Base-by-base conservation (phyloP, 2,888 invertebrate genomes). In the Pammene fasciana region DNA sequence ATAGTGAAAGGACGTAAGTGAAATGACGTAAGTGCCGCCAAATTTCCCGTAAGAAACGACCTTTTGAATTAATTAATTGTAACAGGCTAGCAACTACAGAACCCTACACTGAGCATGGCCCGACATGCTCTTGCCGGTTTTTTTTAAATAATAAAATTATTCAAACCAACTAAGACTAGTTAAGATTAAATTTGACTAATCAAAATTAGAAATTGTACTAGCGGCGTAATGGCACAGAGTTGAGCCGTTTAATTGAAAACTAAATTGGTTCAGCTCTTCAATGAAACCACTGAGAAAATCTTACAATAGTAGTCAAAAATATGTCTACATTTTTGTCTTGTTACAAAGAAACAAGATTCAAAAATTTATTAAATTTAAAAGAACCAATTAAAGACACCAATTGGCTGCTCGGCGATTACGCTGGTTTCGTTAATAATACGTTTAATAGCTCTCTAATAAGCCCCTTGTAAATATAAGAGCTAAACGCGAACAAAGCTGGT, bases 401-500 rank as follows among this genome's bases (percentile, higher is more conserved):
- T 77, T 78, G 74, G 75, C 70, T 59, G 67, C 66, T 52, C 76
- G 75, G 78, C 82, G 81, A 82, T 82, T 80, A 82, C 78, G 72
- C 71, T 76, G 75, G 74, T 76, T 79, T 76, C 73, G 75, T 78
- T 80, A 78, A 78, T 82, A 82, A 80, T 78, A 78, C 79, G 74
- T 80, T 81, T 82, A 84, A 84, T 82, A 78, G 79, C 77, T 75
- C 74, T 78, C 78, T 85, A 86, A 86, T 86, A 85, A 82, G 80
- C 80, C 79, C 75, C 80, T 83, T 84, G 84, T 86, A 84, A 81
- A 76, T 76, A 70, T 80, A 81, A 82, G 78, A 75, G 78, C 73
- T 67, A 73, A 78, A 78, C 76, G 73, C 72, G 71, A 75, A 78
- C 75, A 78, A 78, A 78, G 74, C 75, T 76, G 78, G 79, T 82